Base-by-base conservation (phyloP, 2,888 invertebrate species). In the Anticlea derivata region DNA sequence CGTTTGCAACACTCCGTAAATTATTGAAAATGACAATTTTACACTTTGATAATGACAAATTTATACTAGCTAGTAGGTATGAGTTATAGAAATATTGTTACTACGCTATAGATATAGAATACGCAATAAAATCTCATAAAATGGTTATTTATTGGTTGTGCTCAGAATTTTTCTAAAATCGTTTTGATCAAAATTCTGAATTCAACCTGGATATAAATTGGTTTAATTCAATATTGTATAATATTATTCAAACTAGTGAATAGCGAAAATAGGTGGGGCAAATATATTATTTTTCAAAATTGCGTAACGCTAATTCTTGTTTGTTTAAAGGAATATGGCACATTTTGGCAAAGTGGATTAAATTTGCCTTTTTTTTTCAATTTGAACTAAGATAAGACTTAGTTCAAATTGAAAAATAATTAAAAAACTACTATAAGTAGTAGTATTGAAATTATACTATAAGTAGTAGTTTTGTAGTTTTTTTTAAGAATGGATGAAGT, bases 31-130 rank as follows among this genome's bases (percentile, higher is more conserved):
- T 77, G 75, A 76, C 78, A 76, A 78, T 73, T 74, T 76, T 73
- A 80, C 79, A 78, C 68, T 75, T 74, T 56, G 50, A 72, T 79
- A 85, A 87, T 86, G 83, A 83, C 84, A 75, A 86, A 83, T 86
- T 78, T 81, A 81, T 81, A 51, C 39, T 53, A 75, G 61, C 80
- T 78, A 85, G 82, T 86, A 74, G 27, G 29, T 52, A 52, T 48
- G 81, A 86, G 35, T 54, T 54, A 59, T 52, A 45, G 33, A 61
- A 85, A 81, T 83, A 83, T 76, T 84, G 80, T 75, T 60, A 77
- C 84, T 86, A 88, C 78, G 50, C 76, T 86, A 85, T 79, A 64
- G 67, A 78, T 77, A 80, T 79, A 78, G 73, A 84, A 83, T 84
- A 86, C 80, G 81, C 83, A 83, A 83, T 87, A 80, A 85, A 84